These are phyloP conservation scores for Crepidodera aurea DNA, from an alignment of 2,888 invertebrate species.

Conservation along the genomic window DNA sequence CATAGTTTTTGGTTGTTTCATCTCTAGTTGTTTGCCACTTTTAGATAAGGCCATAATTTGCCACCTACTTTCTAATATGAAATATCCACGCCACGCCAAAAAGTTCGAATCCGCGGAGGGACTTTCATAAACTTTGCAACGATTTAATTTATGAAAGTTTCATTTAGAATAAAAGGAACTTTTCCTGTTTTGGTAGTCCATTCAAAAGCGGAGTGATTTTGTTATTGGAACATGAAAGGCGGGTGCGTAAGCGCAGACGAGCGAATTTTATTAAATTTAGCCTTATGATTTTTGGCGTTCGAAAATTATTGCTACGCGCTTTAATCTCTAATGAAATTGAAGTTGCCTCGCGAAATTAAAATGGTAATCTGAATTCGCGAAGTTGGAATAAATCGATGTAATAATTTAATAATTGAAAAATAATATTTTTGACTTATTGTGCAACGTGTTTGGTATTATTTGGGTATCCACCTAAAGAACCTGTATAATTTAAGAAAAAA, in stretches of 20 bases:
- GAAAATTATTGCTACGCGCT: background rate
- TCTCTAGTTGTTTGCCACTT: too few species aligned
- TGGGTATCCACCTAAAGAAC: too few species aligned
- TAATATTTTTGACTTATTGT: too few species aligned
- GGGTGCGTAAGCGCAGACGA: background rate
- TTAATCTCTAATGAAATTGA: background rate
- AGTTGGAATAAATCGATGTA: background rate
- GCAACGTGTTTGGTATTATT: too few species aligned
- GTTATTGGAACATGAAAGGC: slow-evolving; percentile 9
- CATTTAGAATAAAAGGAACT: slow-evolving; percentile 1
- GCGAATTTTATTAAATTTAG: slow-evolving; percentile 2
- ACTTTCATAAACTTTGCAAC: slow-evolving; percentile 2
- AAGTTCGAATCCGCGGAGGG: background rate
- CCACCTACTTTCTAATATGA: too few species aligned
- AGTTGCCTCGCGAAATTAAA: background rate
- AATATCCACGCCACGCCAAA: background rate
- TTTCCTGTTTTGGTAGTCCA: slow-evolving; percentile 11
- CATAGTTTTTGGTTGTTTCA: too few species aligned
- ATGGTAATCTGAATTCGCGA: background rate
- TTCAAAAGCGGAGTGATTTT: slow-evolving; percentile 13
- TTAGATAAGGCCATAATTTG: too few species aligned
- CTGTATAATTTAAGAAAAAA: too few species aligned
- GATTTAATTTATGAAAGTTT: slow-evolving; percentile 4
- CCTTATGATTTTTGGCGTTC: background rate
- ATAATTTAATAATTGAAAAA: too few species aligned